Conservation (phyloP, 2,113 vertebrate species). For the Meriones unguiculatus region DNA sequence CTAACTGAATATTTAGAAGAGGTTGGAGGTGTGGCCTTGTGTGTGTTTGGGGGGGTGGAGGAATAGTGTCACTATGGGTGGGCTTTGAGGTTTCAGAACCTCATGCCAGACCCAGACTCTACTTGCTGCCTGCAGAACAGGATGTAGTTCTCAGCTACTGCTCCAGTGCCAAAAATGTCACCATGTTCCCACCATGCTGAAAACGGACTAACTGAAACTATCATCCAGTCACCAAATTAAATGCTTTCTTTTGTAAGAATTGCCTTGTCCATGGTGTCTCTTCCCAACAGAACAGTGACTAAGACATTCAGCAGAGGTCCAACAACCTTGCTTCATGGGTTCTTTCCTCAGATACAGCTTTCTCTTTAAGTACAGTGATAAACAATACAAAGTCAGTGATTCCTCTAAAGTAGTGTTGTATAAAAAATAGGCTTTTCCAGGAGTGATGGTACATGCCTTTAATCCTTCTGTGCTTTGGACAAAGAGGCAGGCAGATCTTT, state of each 20-base stretch:
- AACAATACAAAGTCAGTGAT: background rate
- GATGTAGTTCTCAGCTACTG: background rate
- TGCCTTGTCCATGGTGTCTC: background rate
- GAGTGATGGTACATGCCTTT: background rate
- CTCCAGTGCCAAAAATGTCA: background rate
- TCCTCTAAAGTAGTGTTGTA: constrained; percentile 9
- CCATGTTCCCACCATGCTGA: background rate
- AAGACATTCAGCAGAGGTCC: background rate
- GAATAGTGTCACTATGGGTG: background rate
- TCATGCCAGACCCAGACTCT: background rate
- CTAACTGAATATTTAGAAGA: background rate
- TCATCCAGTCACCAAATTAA: background rate
- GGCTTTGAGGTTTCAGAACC: background rate
- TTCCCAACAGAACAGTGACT: background rate
- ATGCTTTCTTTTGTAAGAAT: background rate
- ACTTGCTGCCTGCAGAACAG: background rate
- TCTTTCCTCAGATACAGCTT: background rate
- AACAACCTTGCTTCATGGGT: constrained; percentile 6
- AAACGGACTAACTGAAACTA: background rate
- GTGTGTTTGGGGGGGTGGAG: background rate
- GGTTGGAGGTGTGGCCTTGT: background rate
- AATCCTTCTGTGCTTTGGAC: background rate
- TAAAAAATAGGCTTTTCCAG: background rate
- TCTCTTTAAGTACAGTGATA: background rate
- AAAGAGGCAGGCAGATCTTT: background rate